These are phyloP conservation scores for Mycetomoellerius zeteki DNA, from an alignment of 1,140 invertebrate species.

Conservation along the genomic window DNA sequence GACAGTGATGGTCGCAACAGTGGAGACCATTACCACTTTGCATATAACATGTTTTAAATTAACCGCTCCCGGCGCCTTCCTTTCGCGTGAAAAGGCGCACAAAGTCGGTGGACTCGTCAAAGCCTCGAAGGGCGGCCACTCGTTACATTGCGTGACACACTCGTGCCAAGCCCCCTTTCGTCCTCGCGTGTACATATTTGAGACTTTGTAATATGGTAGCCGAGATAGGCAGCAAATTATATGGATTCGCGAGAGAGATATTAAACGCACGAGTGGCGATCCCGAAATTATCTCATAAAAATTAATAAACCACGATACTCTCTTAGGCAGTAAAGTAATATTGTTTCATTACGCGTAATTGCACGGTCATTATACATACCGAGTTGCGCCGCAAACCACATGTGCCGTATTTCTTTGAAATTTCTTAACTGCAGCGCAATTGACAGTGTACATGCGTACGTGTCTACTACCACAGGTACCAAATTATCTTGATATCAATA, in stretches of 20 bases:
- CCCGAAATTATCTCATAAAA: conserved; percentile 58
- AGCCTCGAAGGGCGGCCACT: conserved; percentile 62
- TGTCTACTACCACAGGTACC: background rate
- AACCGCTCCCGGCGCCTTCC: conserved; percentile 62
- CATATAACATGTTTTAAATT: conserved; percentile 73
- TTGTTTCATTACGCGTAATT: conserved; percentile 64
- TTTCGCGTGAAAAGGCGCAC: conserved; percentile 66
- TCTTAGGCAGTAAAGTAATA: conserved; percentile 54
- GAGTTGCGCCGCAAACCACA: conserved; percentile 40
- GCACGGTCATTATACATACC: conserved; percentile 42
- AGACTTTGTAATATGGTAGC: conserved; percentile 62
- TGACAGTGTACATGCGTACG: conserved; percentile 2
- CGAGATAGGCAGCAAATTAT: conserved; percentile 67
- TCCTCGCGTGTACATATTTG: conserved; percentile 66
- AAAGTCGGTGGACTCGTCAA: conserved; percentile 68
- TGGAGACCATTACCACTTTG: conserved; percentile 69
- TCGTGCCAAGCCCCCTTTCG: conserved; percentile 59
- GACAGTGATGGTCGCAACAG: conserved; percentile 73
- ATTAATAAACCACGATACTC: conserved; percentile 46
- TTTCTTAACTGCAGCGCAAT: conserved; percentile 28
- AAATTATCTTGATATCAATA: background rate
- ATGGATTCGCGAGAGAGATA: conserved; percentile 63
- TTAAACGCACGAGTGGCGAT: conserved; percentile 57
- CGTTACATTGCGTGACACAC: conserved; percentile 70
- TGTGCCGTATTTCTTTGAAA: conserved; percentile 19